Evolutionary conservation across 2,113 vertebrate species (phyloP).

Genomic region (Limnothrissa miodon): DNA sequence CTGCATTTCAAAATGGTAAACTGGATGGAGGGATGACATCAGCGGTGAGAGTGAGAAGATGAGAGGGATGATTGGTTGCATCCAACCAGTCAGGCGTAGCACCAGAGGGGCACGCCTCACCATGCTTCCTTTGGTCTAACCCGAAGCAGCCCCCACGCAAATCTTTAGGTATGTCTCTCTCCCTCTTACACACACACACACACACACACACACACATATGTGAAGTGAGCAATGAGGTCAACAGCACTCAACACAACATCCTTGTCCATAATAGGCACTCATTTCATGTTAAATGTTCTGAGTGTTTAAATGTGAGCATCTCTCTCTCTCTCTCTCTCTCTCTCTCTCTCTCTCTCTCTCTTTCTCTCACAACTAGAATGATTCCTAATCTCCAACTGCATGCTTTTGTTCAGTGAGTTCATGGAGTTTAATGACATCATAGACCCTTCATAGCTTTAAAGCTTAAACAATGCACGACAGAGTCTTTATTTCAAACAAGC

Average conservation of each 20-base stretch:
- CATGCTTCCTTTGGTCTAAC: background rate
- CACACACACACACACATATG: background rate
- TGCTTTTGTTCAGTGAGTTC: background rate
- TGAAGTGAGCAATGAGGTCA: background rate
- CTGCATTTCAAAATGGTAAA: background rate
- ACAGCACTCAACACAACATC: background rate
- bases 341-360: background rate
- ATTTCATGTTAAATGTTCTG: no score
- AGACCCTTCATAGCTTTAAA: background rate
- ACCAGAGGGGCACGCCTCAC: background rate
- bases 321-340: constrained; percentile 1
- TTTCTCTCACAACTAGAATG: background rate
- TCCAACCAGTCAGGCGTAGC: constrained; percentile 2
- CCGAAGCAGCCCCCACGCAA: background rate
- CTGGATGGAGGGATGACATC: background rate
- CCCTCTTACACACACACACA: background rate
- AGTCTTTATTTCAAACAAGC: no score
- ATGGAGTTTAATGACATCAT: background rate
- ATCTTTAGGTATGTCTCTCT: background rate
- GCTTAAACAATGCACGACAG: no score
- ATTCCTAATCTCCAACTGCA: background rate
- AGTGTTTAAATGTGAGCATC: background rate
- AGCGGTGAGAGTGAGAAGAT: background rate
- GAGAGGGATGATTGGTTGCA: background rate
- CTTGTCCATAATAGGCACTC: background rate